These are phyloP conservation scores for Strix uralensis DNA, from an alignment of 2,113 vertebrate genomes.

Conservation along the genomic window DNA sequence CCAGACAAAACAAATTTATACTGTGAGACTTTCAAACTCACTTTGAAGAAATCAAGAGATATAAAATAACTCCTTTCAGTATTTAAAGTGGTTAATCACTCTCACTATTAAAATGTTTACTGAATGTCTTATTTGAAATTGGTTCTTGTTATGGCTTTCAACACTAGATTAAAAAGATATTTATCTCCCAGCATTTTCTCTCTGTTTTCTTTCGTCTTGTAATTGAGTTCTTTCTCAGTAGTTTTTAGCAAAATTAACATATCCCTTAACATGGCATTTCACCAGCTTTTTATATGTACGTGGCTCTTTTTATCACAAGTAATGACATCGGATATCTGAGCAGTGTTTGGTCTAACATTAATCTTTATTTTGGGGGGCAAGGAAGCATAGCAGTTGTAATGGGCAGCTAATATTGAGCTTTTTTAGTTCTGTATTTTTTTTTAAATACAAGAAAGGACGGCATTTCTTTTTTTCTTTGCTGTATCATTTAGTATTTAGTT, in stretches of 20 bases:
- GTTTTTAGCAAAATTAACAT: background rate
- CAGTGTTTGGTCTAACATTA: background rate
- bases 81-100: background rate
- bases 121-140: background rate
- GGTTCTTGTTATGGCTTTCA: background rate
- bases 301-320: background rate
- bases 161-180: background rate
- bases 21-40: background rate
- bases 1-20: background rate
- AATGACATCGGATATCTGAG: background rate
- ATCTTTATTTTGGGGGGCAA: background rate
- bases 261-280: background rate
- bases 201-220: background rate
- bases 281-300: background rate
- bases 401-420: background rate
- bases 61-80: background rate
- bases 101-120: slow-evolving; percentile 7
- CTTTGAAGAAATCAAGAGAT: background rate
- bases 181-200: background rate
- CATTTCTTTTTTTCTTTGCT: background rate
- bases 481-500: background rate
- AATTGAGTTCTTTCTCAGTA: background rate
- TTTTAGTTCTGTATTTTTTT: background rate
- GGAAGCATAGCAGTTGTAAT: background rate
- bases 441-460: background rate